phyloP scores from a whole-genome alignment of 2,797 vertebrate species.

The Coluber constrictor region DNA sequence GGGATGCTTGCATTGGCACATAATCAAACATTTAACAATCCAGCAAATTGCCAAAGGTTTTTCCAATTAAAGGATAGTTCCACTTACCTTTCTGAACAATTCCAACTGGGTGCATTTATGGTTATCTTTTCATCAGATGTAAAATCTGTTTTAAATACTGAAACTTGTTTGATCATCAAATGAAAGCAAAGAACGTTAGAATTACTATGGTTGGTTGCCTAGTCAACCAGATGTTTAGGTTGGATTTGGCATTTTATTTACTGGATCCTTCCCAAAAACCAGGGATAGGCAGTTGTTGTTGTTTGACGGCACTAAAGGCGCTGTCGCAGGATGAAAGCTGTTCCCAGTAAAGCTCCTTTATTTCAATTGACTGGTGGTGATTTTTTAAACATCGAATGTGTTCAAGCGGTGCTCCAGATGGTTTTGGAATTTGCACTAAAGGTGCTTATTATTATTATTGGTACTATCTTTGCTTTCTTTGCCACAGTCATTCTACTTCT shows the following conservation, averaged over 20 bases:
- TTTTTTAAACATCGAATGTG: not conserved
- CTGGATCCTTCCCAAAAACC: not conserved
- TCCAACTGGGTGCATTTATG: slow-evolving; percentile 14
- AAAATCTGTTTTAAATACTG: slow-evolving; percentile 33
- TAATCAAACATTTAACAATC: slow-evolving; percentile 16
- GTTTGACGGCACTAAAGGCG: not conserved
- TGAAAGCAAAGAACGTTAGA: slow-evolving; percentile 3
- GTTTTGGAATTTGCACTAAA: not conserved
- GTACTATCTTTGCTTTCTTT: not conserved
- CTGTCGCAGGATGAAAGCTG: not conserved
- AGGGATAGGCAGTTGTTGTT: not conserved
- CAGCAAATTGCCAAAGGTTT: not conserved
- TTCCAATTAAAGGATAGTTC: slow-evolving; percentile 19
- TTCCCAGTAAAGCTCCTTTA: not conserved
- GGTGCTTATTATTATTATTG: not conserved
- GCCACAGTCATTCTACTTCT: not conserved
- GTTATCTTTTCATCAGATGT: slow-evolving; percentile 8
- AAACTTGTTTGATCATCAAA: slow-evolving; percentile 6
- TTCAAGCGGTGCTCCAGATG: not conserved
- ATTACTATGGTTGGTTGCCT: not conserved
- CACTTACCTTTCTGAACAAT: slow-evolving; percentile 16
- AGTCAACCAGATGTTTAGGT: not conserved
- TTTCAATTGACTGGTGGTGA: not conserved
- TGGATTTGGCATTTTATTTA: not conserved
- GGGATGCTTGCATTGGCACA: not conserved